These are phyloP conservation scores for Drosophila baimaii DNA, from an alignment of 1,140 invertebrate species.

Conservation along the genomic window DNA sequence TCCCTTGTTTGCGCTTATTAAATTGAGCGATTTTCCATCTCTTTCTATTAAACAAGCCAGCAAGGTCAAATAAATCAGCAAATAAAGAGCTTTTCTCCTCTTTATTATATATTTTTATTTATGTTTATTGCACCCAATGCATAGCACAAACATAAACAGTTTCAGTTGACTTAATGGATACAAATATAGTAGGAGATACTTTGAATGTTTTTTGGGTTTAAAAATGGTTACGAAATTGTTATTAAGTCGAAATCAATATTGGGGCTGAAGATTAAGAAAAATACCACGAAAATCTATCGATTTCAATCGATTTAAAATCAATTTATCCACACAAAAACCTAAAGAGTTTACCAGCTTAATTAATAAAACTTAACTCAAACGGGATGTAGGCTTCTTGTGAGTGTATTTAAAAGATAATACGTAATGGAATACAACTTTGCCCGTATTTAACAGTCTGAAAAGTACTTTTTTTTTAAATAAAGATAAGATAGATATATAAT, in stretches of 20 bases:
- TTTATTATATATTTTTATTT: slow-evolving; percentile 43
- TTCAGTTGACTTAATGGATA: neutral
- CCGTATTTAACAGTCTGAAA: no score
- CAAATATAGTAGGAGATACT: slow-evolving; percentile 9
- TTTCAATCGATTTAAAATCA: no score
- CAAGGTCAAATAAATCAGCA: slow-evolving; percentile 71
- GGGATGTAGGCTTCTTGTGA: no score
- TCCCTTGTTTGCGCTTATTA: slow-evolving; percentile 26
- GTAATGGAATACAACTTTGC: no score
- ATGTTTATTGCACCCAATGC: slow-evolving; percentile 41
- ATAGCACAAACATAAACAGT: slow-evolving; percentile 17
- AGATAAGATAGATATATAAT: no score
- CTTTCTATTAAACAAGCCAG: slow-evolving; percentile 53
- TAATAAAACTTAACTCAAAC: neutral
- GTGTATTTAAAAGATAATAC: no score
- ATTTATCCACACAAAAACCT: no score
- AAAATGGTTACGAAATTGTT: neutral
- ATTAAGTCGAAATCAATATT: neutral
- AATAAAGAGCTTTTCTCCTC: slow-evolving; percentile 44
- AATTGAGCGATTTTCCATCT: slow-evolving; percentile 35
- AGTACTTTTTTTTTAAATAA: no score
- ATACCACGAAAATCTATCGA: neutral
- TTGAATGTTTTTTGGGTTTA: neutral
- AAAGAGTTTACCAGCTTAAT: neutral
- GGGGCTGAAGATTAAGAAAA: neutral